Evolutionary conservation across 2,888 invertebrate species (phyloP), one percentile per base, ranked within the genome.

Genomic region (Nemapogon koenigi): DNA sequence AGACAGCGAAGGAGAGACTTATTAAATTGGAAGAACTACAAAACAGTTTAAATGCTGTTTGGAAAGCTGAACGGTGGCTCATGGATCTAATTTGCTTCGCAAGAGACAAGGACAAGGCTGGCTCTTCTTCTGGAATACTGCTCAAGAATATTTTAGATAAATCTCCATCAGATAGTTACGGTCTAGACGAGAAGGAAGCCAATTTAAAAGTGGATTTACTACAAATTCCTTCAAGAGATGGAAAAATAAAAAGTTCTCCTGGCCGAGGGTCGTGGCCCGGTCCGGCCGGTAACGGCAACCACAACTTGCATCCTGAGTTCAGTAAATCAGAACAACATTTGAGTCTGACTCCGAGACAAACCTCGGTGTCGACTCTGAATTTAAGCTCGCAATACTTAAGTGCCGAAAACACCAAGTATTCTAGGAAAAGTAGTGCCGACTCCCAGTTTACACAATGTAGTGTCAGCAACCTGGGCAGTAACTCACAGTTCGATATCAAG

Each of bases 31-130:
- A 91, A 56, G 90, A 92, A 37, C 83, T 96, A 28, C 96, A 97
- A 58, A 80, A 85, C 19, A 90, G 88, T 53, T 79, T 97, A 31
- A 97, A 97, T 54, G 71, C 84, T 0, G 87, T 94, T 2, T 98
- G 98, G 98, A 94, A 94, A 57, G 88, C 90, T 14, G 89, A 94
- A 29, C 85, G 99, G 13, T 99, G 98, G 98, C 83, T 98, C 14
- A 92, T 96, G 86, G 96, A 97, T 57, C 89, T 97, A 4, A 94
- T 98, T 38, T 88, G 92, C 0, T 94, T 94, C 59, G 96, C 97
- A 1, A 83, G 98, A 43, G 97, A 97, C 43, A 80, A 75, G 49
- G 80, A 75, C 44, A 79, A 75, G 46, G 60, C 69, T 7, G 55
- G 59, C 1, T 59, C 64, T 2, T 66, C 68, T 43, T 81, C 82